Conservation (phyloP, 2,888 invertebrate genomes). For the Willowsia nigromaculata region DNA sequence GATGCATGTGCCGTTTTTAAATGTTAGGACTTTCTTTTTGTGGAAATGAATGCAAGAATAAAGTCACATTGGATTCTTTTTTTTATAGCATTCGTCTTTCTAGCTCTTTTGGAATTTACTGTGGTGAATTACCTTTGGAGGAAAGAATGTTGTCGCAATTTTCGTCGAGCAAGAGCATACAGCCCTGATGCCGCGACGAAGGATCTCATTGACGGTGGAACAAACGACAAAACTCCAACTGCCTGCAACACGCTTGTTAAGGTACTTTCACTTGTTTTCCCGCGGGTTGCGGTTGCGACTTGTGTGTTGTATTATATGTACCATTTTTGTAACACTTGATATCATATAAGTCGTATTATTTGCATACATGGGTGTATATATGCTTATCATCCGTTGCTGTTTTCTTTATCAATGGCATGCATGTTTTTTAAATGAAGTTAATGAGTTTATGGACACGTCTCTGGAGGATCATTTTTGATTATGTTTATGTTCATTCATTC, state of each 20-base stretch:
- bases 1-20: no score
- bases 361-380: background rate
- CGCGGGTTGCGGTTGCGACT: background rate
- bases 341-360: no score
- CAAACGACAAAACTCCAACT: conserved; percentile 47
- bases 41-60: background rate
- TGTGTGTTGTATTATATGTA: background rate
- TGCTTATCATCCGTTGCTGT: background rate
- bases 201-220: conserved; percentile 46
- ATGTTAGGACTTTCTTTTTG: background rate
- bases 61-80: background rate
- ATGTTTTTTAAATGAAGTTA: background rate
- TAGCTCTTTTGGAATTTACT: conserved; percentile 82
- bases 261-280: background rate
- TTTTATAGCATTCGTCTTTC: conserved; percentile 81
- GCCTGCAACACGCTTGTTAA: conserved; percentile 63
- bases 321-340: no score
- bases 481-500: background rate
- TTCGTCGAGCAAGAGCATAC: conserved; percentile 69
- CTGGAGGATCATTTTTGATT: background rate
- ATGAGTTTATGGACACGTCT: background rate
- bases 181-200: conserved; percentile 45
- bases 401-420: background rate
- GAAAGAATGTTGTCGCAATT: conserved; percentile 78
- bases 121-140: conserved; percentile 82